Percentiles rank a stretch among this genome's conserved stretches.
Evolutionary conservation across 2,113 vertebrate species (phyloP).

Genomic region (Fregata magnificens): DNA sequence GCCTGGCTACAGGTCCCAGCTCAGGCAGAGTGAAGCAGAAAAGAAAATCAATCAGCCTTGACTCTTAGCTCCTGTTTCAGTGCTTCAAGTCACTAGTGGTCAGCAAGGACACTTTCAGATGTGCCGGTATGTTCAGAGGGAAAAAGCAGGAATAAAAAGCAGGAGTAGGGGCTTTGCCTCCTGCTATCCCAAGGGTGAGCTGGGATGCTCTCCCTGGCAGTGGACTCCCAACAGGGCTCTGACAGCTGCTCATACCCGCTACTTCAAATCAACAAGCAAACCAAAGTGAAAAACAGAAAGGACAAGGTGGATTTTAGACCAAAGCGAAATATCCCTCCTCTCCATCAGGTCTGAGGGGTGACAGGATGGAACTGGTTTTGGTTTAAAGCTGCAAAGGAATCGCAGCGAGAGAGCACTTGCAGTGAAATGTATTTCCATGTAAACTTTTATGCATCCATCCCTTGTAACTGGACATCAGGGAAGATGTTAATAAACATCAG

Average conservation of each 20-base stretch:
- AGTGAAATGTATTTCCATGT: slow-evolving; percentile 56
- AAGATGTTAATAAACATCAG: slow-evolving; percentile 63
- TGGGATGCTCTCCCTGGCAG: background rate
- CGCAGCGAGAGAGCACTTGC: background rate
- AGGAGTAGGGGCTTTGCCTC: background rate
- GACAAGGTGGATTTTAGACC: background rate
- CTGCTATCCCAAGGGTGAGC: background rate
- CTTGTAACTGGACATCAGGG: slow-evolving; percentile 45
- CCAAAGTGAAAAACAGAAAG: background rate
- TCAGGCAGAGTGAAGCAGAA: background rate
- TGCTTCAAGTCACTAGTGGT: background rate
- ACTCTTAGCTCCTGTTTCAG: slow-evolving; percentile 10
- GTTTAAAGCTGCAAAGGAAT: slow-evolving; percentile 49
- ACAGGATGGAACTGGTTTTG: slow-evolving; percentile 45
- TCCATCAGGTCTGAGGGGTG: background rate
- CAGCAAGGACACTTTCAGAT: background rate
- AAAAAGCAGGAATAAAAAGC: background rate
- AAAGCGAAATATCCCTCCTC: background rate
- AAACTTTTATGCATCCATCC: slow-evolving; percentile 53
- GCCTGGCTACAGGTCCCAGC: background rate
- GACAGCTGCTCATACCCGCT: background rate
- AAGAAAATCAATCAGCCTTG: background rate
- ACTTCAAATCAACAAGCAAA: background rate
- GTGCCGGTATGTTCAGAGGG: background rate
- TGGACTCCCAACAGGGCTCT: background rate